A percentile compares a stretch with the other conserved stretches of the same genome.
These are phyloP conservation scores for Malacosoma neustria DNA, from an alignment of 2,888 invertebrate genomes.

Conservation along the genomic window DNA sequence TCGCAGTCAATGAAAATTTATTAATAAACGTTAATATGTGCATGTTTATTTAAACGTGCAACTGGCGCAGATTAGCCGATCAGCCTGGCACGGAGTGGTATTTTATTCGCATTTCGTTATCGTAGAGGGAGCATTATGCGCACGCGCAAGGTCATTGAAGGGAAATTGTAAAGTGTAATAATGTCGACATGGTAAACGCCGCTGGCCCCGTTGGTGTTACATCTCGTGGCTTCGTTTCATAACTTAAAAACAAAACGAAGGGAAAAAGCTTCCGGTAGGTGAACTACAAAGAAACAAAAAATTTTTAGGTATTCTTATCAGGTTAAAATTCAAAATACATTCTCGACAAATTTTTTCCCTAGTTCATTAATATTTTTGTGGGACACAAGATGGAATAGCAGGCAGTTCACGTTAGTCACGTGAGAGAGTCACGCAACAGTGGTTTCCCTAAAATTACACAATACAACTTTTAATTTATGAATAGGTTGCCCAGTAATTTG, in stretches of 20 bases:
- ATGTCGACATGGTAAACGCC: conserved; percentile 44
- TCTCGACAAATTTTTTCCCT: no score
- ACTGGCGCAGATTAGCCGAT: background rate
- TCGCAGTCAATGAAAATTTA: no score
- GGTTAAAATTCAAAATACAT: no score
- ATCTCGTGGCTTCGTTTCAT: conserved; percentile 52
- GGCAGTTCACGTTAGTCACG: conserved; percentile 43
- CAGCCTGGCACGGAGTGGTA: background rate
- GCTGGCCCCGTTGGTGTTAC: conserved; percentile 33
- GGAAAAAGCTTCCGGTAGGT: no score
- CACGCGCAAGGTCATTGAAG: conserved; percentile 64
- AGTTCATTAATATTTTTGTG: conserved; percentile 41
- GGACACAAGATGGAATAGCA: conserved; percentile 38
- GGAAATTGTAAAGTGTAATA: conserved; percentile 52
- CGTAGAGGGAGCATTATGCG: conserved; percentile 35
- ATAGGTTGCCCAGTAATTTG: no score
- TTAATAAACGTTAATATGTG: no score
- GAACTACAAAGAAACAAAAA: no score
- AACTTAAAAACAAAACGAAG: no score
- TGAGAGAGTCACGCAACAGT: conserved; percentile 52
- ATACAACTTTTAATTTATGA: conserved; percentile 29
- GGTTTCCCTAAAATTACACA: conserved; percentile 45
- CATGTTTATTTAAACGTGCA: conserved; percentile 21
- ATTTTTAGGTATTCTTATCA: no score
- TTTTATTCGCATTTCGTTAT: conserved; percentile 42